Evolutionary conservation across 2,797 vertebrate species (phyloP), one percentile per base, ranked within the genome.

Genomic region (Austrolebias charrua): DNA sequence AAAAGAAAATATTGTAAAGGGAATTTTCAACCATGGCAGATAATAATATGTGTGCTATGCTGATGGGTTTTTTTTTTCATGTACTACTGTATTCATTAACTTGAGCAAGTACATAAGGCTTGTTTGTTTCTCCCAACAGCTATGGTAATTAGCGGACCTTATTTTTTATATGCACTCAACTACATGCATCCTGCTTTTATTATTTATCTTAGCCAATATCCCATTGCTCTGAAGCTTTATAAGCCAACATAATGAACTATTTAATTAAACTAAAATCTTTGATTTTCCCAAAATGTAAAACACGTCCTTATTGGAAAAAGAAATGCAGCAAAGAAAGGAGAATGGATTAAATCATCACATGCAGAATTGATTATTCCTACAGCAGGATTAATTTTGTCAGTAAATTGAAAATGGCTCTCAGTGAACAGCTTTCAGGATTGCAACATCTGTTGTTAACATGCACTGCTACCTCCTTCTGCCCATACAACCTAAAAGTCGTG

Each of bases 1-100:
- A 74, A 60, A 60, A 42, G 60, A 58, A 42, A 56, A 38, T 19
- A 46, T 4, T 70, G 45, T 29, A 60, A 24, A 3, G 61, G 63
- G 42, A 71, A 57, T 60, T 51, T 31, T 2, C 58, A 55, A 19
- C 60, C 4, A 11, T 10, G 49, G 45, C 48, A 69, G 56, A 10
- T 6, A 6, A 55, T 45, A 40, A 42, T 69, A 1, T 45, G 54
- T 60, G 51, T 60, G 57, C 68, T 35, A 5, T 45, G 13, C 29
- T 61, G 65, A 42, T 46, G 18, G 52, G 44, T 63, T 55, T 69
- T 12, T 24, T 19, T 10, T 54, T 19, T 48, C 66, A 15, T 61
- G 24, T 24, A 24, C 24, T 24, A n/a, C n/a, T n/a, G n/a, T n/a
- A 24, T 24, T 24, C 1, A 24, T 24, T 3, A 24, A 24, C 24